phyloP scores from a whole-genome alignment of 2,888 invertebrate species.

The Stegophylla sp. region DNA sequence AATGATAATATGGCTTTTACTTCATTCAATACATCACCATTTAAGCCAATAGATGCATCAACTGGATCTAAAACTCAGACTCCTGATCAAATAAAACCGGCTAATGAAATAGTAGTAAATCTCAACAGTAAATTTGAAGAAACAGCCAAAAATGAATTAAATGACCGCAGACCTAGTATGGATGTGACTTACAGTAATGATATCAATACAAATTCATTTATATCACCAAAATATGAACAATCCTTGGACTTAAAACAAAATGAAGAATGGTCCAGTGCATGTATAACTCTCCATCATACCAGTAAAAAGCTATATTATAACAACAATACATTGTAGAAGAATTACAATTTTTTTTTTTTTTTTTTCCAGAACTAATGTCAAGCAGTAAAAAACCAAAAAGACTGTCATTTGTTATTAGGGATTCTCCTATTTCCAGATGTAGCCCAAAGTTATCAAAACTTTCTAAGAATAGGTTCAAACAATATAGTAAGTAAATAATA shows the following conservation, averaged over 20 bases:
- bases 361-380: neutral
- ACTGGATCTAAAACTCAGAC: conserved; percentile 26
- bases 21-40: conserved; percentile 30
- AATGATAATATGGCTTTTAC: neutral
- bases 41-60: conserved; percentile 48
- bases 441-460: conserved; percentile 22
- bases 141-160: neutral
- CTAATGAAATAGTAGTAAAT: conserved; percentile 37
- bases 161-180: too few species aligned
- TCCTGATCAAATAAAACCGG: conserved; percentile 36
- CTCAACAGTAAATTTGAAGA: conserved; percentile 30
- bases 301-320: conserved; percentile 6
- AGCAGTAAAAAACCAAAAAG: conserved; percentile 17
- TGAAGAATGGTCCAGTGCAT: neutral
- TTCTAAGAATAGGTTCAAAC: conserved; percentile 43
- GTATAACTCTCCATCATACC: neutral
- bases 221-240: neutral
- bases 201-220: neutral
- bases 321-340: neutral
- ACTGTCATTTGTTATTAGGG: conserved; percentile 34
- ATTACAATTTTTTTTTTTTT: neutral
- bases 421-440: conserved; percentile 45
- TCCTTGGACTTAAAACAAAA: neutral
- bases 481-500: conserved; percentile 40
- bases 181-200: conserved; percentile 23